Conservation (phyloP, 2,888 invertebrate species). For the Tetramorium bicarinatum region DNA sequence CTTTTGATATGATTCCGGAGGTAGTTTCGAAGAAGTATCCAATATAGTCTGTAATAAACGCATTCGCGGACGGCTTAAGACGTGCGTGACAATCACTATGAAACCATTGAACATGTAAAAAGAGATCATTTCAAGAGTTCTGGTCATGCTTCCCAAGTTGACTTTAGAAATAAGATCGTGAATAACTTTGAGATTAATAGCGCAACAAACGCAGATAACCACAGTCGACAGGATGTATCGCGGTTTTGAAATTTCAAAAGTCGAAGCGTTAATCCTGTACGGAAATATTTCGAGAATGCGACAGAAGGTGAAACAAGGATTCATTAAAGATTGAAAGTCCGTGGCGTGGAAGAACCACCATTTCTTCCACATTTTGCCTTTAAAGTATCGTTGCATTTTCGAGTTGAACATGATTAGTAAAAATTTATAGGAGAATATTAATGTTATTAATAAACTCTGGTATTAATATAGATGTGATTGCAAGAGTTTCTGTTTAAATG, state of each 20-base stretch:
- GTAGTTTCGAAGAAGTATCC: neutral
- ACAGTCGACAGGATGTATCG: neutral
- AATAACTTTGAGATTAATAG: neutral
- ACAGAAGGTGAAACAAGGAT: neutral
- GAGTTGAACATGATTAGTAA: no score
- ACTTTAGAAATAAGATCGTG: no score
- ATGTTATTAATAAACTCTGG: no score
- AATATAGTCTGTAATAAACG: neutral
- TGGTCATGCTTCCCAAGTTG: neutral
- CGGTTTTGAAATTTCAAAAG: neutral
- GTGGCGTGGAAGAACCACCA: no score
- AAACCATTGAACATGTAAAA: neutral
- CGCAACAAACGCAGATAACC: neutral
- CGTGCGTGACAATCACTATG: neutral
- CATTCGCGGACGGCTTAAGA: neutral
- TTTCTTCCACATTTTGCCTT: no score
- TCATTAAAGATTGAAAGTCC: neutral
- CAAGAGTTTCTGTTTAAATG: neutral
- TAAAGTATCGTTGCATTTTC: no score
- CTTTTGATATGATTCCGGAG: neutral
- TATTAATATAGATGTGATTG: no score
- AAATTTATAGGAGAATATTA: no score
- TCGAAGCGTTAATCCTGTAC: neutral
- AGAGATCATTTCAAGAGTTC: no score
- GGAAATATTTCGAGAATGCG: neutral